phyloP scores from a whole-genome alignment of 2,797 vertebrate genomes.

The Atherinosoma microstoma region DNA sequence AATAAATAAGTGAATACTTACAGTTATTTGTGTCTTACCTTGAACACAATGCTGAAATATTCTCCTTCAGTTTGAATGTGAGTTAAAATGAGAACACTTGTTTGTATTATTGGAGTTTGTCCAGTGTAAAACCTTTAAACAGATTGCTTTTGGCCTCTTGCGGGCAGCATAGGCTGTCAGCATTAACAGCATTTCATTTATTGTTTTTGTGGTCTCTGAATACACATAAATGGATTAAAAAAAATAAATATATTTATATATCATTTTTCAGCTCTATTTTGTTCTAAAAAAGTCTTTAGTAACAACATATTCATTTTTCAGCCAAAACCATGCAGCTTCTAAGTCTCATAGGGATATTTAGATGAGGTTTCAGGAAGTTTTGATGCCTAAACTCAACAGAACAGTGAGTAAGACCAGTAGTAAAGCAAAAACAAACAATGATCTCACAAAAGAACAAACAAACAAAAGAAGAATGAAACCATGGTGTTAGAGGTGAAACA shows the following conservation, averaged over 20 bases:
- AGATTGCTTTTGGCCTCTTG: not conserved
- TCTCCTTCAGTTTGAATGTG: not conserved
- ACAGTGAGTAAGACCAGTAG: not conserved
- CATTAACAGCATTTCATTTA: not conserved
- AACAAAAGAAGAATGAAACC: not conserved
- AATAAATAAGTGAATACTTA: no score
- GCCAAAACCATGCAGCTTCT: no score
- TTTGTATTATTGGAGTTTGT: not conserved
- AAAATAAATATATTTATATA: no score
- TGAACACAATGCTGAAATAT: not conserved
- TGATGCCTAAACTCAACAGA: no score
- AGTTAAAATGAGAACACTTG: no score
- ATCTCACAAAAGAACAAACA: not conserved
- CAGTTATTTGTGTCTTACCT: not conserved
- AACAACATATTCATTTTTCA: no score
- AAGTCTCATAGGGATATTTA: no score
- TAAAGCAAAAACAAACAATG: not conserved
- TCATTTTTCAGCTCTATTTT: not conserved
- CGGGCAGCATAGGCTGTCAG: not conserved
- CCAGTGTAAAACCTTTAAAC: not conserved
- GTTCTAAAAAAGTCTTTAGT: not conserved
- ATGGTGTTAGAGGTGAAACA: not conserved
- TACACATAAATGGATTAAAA: not conserved
- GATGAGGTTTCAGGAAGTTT: no score
- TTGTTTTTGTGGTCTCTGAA: no score